phyloP scores from a whole-genome alignment of 2,113 vertebrate genomes.

The Oophaga pumilio region DNA sequence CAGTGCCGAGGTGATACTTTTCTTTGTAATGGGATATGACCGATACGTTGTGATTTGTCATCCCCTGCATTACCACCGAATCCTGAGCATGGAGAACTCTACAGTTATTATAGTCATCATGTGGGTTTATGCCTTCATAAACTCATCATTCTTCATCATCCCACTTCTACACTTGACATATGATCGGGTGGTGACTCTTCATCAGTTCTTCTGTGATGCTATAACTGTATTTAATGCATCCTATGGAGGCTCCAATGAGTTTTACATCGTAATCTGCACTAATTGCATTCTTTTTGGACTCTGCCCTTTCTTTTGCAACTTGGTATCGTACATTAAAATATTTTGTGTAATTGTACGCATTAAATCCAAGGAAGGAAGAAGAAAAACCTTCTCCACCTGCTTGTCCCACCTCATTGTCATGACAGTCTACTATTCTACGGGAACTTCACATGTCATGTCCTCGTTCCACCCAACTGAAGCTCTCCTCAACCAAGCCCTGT shows the following conservation, averaged over 20 bases:
- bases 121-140: not conserved
- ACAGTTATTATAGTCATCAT: not conserved
- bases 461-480: not conserved
- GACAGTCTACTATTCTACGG: slow-evolving; percentile 2
- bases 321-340: slow-evolving; percentile 24
- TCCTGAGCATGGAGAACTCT: not conserved
- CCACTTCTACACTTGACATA: not conserved
- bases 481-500: not conserved
- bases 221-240: not conserved
- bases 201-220: slow-evolving; percentile 11
- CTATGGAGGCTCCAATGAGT: not conserved
- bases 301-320: not conserved
- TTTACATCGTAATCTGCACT: not conserved
- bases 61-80: not conserved
- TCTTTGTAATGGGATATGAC: not conserved
- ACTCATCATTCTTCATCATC: not conserved
- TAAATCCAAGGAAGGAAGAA: not conserved
- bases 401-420: slow-evolving; percentile 14
- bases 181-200: not conserved
- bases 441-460: not conserved
- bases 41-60: not conserved
- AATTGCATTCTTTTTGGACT: not conserved
- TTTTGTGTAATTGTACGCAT: not conserved
- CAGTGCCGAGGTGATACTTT: not conserved
- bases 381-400: slow-evolving; percentile 38